Conservation (phyloP, 37 sponge, comb jelly and placozoan genomes). For the Corticium candelabrum region DNA sequence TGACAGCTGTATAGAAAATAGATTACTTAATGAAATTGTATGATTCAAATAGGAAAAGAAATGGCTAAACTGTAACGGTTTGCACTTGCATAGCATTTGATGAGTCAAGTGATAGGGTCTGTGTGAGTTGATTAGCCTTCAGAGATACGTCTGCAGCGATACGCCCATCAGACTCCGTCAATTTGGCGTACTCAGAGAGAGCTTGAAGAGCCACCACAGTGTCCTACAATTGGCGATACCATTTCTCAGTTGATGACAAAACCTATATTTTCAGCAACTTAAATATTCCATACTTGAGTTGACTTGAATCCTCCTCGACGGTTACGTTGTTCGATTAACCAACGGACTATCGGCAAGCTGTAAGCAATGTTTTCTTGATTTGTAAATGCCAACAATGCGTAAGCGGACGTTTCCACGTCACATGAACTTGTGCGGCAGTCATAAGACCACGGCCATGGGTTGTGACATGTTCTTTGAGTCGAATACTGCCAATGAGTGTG, state of each 20-base stretch:
- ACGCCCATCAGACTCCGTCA: background rate
- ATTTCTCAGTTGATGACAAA: background rate
- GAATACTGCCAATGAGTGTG: background rate
- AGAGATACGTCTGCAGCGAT: too few species aligned
- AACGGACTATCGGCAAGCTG: background rate
- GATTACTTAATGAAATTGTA: too few species aligned
- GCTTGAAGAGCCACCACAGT: background rate
- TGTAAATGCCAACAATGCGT: conserved; percentile 7
- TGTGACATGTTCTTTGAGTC: background rate
- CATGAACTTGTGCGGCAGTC: background rate
- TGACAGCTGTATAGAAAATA: too few species aligned
- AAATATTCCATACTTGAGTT: conserved; percentile 2
- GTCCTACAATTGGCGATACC: background rate
- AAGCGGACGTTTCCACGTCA: conserved; percentile 3
- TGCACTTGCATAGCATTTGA: too few species aligned
- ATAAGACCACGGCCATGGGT: background rate
- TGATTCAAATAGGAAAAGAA: too few species aligned
- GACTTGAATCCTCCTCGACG: conserved; percentile 5
- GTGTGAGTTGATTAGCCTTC: too few species aligned
- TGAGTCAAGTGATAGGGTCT: too few species aligned
- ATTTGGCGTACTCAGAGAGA: background rate
- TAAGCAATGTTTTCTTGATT: background rate
- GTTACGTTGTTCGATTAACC: conserved; percentile 11
- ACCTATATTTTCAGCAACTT: background rate
- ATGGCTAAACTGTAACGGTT: too few species aligned